Conservation (phyloP, 2,797 vertebrate species). For the Kryptolebias ocellatus region DNA sequence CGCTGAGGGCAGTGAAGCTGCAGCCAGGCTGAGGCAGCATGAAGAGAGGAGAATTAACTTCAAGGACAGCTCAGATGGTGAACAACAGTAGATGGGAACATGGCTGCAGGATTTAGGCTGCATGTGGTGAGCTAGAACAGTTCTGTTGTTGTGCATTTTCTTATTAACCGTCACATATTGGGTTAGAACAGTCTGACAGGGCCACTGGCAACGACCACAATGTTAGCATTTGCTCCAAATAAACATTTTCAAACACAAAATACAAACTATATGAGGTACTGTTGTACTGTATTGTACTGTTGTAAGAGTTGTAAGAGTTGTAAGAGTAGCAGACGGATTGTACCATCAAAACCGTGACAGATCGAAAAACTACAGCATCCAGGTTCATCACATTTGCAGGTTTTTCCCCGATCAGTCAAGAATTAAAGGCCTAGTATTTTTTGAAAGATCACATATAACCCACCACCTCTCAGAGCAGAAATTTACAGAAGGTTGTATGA, state of each 20-base stretch:
- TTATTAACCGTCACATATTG: slow-evolving; percentile 18
- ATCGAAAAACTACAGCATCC: no score
- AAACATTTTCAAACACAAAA: not conserved
- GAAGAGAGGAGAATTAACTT: slow-evolving; percentile 19
- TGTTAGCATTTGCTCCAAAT: not conserved
- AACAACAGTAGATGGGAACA: slow-evolving; percentile 21
- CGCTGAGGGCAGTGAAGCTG: slow-evolving; percentile 48
- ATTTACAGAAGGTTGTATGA: no score
- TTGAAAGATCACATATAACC: no score
- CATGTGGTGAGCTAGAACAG: slow-evolving; percentile 18
- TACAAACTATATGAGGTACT: not conserved
- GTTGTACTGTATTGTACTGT: no score
- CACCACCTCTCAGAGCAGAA: no score
- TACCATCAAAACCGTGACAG: no score
- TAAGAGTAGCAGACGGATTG: no score
- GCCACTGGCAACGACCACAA: not conserved
- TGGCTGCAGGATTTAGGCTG: slow-evolving; percentile 37
- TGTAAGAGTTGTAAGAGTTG: no score
- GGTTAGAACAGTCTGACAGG: slow-evolving; percentile 1
- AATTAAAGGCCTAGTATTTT: no score
- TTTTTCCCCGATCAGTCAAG: no score
- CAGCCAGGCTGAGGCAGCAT: slow-evolving; percentile 27
- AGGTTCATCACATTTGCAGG: no score
- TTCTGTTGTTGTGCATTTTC: slow-evolving; percentile 23
- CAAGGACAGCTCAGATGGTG: slow-evolving; percentile 53